Evolutionary conservation across 2,888 invertebrate species (phyloP).

Genomic region (Phorcus lineatus): DNA sequence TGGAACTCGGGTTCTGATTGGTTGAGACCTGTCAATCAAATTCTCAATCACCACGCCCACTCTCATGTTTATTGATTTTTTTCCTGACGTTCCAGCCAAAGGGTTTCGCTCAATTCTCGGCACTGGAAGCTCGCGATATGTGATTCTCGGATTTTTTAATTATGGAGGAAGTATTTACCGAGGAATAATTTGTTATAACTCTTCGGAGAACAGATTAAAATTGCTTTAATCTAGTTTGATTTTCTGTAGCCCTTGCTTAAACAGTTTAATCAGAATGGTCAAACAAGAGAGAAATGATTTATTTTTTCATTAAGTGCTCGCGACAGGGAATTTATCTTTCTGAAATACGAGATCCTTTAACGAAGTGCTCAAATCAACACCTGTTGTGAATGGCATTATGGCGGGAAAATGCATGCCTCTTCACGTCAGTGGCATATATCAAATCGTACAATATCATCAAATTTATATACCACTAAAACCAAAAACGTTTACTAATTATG

Average conservation of each 20-base stretch:
- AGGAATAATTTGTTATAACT: background rate
- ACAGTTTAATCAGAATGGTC: background rate
- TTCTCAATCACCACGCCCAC: slow-evolving; percentile 12
- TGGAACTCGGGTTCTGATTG: slow-evolving; percentile 21
- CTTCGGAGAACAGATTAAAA: background rate
- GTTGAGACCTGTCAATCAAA: background rate
- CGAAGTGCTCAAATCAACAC: background rate
- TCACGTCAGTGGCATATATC: background rate
- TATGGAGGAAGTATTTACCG: background rate
- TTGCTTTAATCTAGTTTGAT: slow-evolving; percentile 13
- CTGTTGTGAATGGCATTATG: background rate
- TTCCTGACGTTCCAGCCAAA: background rate
- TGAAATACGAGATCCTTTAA: slow-evolving; percentile 2
- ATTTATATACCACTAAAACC: background rate
- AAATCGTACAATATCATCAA: background rate
- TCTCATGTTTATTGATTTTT: slow-evolving; percentile 10
- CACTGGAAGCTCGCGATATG: background rate
- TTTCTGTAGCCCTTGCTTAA: background rate
- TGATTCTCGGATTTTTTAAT: background rate
- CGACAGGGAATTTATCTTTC: background rate
- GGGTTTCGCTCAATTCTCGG: background rate
- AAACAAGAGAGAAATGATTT: background rate
- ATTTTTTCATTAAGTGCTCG: background rate
- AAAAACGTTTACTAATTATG: background rate
- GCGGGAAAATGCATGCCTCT: background rate